Evolutionary conservation across 2,888 invertebrate genomes (phyloP), one percentile per base, ranked within the genome.

Genomic region (Euspilapteryx auroguttella): DNA sequence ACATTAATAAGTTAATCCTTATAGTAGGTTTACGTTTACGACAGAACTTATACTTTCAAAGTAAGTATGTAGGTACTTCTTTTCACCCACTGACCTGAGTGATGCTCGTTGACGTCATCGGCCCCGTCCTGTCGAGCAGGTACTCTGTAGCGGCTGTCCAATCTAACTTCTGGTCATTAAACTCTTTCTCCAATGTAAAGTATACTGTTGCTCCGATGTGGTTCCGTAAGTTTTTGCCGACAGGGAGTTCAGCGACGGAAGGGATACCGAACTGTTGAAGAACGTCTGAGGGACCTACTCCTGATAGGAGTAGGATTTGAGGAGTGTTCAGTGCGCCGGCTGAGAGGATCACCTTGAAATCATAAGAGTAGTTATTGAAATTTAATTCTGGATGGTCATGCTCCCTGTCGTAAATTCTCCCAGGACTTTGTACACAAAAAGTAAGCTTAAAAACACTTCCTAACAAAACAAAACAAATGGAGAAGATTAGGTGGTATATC

Each of bases 271-370:
- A 62, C 12, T 56, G 46, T 3, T 64, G 45, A 1, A 85, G 45
- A 21, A 78, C 77, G 1, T 66, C 55, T 35, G 57, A 64, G 0
- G 84, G 82, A 1, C 85, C 85, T 9, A 85, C 66, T 15, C 85
- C 85, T 0, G 84, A 84, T 7, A 80, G 56, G 24, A 85, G 44
- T 0, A 85, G 62, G 7, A 85, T 51, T 35, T 85, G 82, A 0
- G 85, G 83, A 1, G 80, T 80, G 48, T 82, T 82, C 3, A 84
- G 57, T 4, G 84, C 73, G 9, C 85, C 85, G 14, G 78, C 83
- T 26, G 80, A 79, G 12, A 84, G 47, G 33, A 85, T 68, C 2
- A 81, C 63, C 65, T 80, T 58, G 0, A 45, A 45, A 14, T 10
- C n/a, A n/a, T n/a, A n/a, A n/a, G n/a, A n/a, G n/a, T n/a, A n/a